Evolutionary conservation across 1,140 invertebrate genomes (phyloP), one percentile per base, ranked within the genome.

Genomic region (Aphidius ervi): DNA sequence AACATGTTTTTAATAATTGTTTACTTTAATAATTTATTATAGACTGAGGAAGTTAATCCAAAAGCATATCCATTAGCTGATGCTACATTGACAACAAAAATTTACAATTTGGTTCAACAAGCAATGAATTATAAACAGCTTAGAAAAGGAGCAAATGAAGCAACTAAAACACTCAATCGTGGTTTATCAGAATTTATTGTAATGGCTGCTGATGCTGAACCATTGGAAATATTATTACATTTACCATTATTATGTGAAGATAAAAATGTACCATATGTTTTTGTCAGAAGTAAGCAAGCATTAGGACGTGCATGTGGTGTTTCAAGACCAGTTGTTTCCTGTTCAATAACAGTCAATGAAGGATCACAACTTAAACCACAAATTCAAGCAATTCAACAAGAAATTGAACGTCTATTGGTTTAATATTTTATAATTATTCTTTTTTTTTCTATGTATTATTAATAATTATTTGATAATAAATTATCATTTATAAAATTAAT

Each of bases 241-340:
- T 85, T 99, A 67, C 98, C 98, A 8, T 82, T 99, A 45, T 79
- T 99, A 1, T 99, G 98, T 80, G 98, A 99, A 82, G 98, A 99
- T 73, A 99, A 99, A 81, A 99, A 99, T 83, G 97, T 99, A 59
- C 96, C 97, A 2, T 99, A 99, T 78, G 96, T 99, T 31, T 99
- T 99, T 82, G 93, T 99, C 1, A 83, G 93, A 60, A 98, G 95
- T 8, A 99, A 99, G 79, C 93, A 97, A 83, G 97, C 97, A 43
- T 78, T 99, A 42, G 98, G 98, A 6, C 84, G 98, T 68, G 97
- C 97, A 0, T 99, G 97, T 82, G 97, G 97, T 49, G 97, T 99
- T 2, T 96, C 95, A 0, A 83, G 98, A 45, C 92, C 97, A 6
- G 95, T 99, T n/a, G 94, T 99, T 61, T 89, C 97, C 1, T 97